These are phyloP conservation scores for Melanerpes aurifrons DNA, from an alignment of 2,113 vertebrate genomes.

Conservation along the genomic window DNA sequence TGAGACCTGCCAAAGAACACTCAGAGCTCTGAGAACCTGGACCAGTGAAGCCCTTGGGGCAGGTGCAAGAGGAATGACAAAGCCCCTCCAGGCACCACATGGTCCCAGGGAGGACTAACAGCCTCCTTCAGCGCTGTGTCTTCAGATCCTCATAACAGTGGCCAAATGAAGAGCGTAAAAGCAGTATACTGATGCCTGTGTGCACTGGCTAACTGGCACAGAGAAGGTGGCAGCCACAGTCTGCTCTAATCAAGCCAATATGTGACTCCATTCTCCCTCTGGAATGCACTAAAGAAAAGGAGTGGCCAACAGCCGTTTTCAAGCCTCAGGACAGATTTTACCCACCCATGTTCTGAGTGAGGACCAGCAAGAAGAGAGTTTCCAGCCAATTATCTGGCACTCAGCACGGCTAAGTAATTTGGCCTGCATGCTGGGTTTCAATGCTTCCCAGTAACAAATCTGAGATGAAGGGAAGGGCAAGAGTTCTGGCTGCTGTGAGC, in stretches of 20 bases:
- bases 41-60: background rate
- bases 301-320: conserved; percentile 19
- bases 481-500: background rate
- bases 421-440: background rate
- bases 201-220: background rate
- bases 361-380: conserved; percentile 28
- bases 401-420: background rate
- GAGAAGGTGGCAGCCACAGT: conserved; percentile 23
- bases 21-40: conserved; percentile 36
- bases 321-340: conserved; percentile 8
- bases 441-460: background rate
- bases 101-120: background rate
- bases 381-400: conserved; percentile 34
- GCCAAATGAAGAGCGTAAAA: background rate
- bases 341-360: conserved; percentile 33
- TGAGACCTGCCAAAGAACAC: conserved; percentile 69
- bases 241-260: conserved; percentile 42
- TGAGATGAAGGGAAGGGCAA: background rate
- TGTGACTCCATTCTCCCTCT: background rate
- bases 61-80: background rate
- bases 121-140: background rate
- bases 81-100: background rate
- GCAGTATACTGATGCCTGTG: background rate
- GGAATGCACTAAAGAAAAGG: conserved; percentile 26
- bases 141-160: background rate